phyloP scores from a whole-genome alignment of 2,797 vertebrate genomes.

The Mormyrus hasselquistii region DNA sequence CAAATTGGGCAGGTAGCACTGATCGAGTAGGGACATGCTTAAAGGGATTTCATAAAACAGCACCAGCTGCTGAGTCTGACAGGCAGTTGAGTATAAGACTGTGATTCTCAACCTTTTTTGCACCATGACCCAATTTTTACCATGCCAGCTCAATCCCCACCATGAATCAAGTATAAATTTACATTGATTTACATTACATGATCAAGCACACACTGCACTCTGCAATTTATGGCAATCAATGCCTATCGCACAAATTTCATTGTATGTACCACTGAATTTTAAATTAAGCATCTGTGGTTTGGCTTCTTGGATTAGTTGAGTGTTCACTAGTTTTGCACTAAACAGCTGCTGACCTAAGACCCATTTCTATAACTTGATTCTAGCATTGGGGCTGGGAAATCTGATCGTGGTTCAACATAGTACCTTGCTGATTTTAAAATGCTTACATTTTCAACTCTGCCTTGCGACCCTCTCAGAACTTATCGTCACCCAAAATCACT shows the following conservation, averaged over 20 bases:
- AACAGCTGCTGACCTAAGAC: too few species aligned
- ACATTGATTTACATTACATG: too few species aligned
- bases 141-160: neutral
- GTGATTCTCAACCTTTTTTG: neutral
- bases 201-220: neutral
- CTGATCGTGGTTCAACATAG: neutral
- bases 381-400: neutral
- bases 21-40: neutral
- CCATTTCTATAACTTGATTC: neutral
- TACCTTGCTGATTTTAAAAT: too few species aligned
- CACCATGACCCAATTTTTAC: neutral
- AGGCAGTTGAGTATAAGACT: neutral
- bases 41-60: neutral
- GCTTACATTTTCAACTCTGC: too few species aligned
- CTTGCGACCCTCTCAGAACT: too few species aligned
- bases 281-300: neutral
- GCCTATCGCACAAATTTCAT: neutral
- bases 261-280: neutral
- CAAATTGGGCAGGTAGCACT: neutral
- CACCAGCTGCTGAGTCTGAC: neutral
- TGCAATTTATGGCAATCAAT: neutral
- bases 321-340: neutral
- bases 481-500: too few species aligned
- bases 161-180: neutral
- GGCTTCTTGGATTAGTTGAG: neutral